Percentiles rank a stretch among this genome's conserved stretches.
These are phyloP conservation scores for Pygoscelis adeliae DNA, from an alignment of 2,113 vertebrate species.

Conservation along the genomic window DNA sequence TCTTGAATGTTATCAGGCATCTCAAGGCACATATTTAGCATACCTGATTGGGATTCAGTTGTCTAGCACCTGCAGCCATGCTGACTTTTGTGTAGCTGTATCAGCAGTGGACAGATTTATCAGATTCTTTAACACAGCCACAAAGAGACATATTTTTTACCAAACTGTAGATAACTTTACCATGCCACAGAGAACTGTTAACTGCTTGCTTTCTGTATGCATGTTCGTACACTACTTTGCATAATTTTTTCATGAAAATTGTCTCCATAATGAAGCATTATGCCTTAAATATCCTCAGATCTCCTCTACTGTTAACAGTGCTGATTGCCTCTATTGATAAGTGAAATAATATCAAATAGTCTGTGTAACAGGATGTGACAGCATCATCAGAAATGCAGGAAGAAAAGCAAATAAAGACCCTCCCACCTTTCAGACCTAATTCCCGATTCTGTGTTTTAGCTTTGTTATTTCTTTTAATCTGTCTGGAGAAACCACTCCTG, in stretches of 20 bases:
- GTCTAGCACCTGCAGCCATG: not conserved
- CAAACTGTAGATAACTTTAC: not conserved
- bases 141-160: not conserved
- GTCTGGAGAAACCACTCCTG: not conserved
- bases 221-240: fast-evolving
- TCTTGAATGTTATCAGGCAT: not conserved
- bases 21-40: not conserved
- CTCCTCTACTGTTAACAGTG: not conserved
- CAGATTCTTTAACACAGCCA: not conserved
- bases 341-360: not conserved
- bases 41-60: not conserved
- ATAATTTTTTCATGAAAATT: not conserved
- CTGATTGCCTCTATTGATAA: not conserved
- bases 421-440: not conserved
- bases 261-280: not conserved
- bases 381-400: not conserved
- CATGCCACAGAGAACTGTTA: not conserved
- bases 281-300: not conserved
- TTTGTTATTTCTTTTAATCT: conserved; percentile 45
- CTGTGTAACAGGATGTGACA: not conserved
- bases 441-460: not conserved
- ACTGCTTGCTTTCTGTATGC: not conserved
- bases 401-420: conserved; percentile 30
- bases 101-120: not conserved
- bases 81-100: not conserved